Conservation (phyloP, 2,113 vertebrate genomes). For the Turnix velox region DNA sequence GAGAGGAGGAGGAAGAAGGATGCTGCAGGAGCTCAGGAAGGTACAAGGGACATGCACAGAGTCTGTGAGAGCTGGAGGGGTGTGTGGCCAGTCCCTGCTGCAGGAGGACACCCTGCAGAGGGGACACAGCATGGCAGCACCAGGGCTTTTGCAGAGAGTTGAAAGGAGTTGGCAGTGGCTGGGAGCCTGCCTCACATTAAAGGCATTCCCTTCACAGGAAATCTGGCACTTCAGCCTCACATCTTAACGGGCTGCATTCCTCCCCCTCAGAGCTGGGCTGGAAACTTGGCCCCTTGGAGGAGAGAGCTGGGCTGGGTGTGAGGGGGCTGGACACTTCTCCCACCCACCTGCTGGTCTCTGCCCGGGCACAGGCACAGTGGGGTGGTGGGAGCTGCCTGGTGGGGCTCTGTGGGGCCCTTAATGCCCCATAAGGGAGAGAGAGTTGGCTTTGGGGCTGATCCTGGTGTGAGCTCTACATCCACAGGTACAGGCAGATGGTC, state of each 20-base stretch:
- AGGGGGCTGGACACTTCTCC: too few species aligned
- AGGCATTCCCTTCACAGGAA: not conserved
- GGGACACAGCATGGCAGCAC: accelerated
- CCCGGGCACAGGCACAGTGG: accelerated
- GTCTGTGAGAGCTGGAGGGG: not conserved
- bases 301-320: too few species aligned
- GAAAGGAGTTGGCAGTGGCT: not conserved
- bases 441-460: not conserved
- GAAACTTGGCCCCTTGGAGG: not conserved
- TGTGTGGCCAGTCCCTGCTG: not conserved
- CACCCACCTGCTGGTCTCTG: too few species aligned
- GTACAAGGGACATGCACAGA: accelerated
- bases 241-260: not conserved
- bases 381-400: not conserved
- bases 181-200: not conserved
- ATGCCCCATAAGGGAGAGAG: not conserved
- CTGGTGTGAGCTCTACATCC: not conserved
- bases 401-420: not conserved
- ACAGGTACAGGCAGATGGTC: not conserved
- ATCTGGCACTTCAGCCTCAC: not conserved
- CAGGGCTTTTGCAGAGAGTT: not conserved
- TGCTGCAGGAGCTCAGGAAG: not conserved
- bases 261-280: not conserved
- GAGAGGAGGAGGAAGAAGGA: not conserved
- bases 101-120: not conserved